These are phyloP conservation scores for Thera britannica DNA, from an alignment of 2,888 invertebrate species.

Conservation along the genomic window DNA sequence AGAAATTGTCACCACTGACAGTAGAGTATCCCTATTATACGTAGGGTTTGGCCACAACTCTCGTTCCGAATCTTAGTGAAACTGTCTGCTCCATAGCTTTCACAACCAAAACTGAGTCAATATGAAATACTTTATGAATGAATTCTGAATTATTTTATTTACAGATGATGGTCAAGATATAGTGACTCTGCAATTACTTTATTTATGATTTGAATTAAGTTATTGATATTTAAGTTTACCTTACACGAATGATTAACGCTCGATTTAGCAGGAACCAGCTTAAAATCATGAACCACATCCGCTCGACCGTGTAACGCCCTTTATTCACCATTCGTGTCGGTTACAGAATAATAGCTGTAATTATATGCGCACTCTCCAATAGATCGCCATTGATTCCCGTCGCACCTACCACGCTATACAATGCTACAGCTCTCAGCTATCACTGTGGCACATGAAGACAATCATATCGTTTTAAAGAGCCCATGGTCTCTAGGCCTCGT, in stretches of 20 bases:
- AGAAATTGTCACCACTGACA: neutral
- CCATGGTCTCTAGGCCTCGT: too few relatives aligned
- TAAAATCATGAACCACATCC: neutral
- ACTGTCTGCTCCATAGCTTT: too few relatives aligned
- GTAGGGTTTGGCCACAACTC: too few relatives aligned
- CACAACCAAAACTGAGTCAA: neutral
- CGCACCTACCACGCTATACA: neutral
- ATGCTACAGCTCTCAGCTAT: slow-evolving; percentile 1
- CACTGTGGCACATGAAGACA: too few relatives aligned
- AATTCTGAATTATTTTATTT: too few relatives aligned
- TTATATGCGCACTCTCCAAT: slow-evolving; percentile 6
- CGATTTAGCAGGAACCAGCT: neutral
- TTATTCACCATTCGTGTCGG: slow-evolving; percentile 11
- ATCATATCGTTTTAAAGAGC: too few relatives aligned
- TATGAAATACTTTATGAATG: too few relatives aligned
- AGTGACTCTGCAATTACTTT: neutral
- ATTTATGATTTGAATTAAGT: neutral
- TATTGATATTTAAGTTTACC: neutral
- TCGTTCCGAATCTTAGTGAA: too few relatives aligned
- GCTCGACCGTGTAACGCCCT: slow-evolving; percentile 1
- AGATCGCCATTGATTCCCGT: slow-evolving; percentile 18
- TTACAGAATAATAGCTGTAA: neutral
- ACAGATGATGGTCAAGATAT: too few relatives aligned
- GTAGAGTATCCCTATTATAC: neutral
- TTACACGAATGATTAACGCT: neutral